Conservation (phyloP, 2,888 invertebrate genomes). For the Glyphotaelius pellucidus region DNA sequence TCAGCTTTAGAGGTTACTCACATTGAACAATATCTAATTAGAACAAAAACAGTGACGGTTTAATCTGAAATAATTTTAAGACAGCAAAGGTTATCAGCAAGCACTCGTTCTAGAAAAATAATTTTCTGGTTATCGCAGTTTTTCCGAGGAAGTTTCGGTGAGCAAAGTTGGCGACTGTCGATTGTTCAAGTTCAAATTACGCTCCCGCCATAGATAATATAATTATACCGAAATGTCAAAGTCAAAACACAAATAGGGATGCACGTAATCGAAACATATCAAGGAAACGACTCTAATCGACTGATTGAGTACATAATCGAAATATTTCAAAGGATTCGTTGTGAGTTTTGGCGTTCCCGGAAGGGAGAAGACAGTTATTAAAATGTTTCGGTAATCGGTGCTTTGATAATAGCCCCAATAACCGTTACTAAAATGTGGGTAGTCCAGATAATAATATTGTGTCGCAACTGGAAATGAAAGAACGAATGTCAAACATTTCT, state of each 20-base stretch:
- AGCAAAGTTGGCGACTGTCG: neutral
- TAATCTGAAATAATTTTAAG: neutral
- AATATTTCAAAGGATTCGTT: neutral
- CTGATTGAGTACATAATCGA: neutral
- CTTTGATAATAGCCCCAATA: neutral
- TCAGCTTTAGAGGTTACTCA: neutral
- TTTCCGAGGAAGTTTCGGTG: neutral
- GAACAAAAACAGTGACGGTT: neutral
- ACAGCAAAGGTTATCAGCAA: constrained; percentile 13
- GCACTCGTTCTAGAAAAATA: neutral
- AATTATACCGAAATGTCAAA: neutral
- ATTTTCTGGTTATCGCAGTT: neutral
- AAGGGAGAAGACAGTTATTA: neutral
- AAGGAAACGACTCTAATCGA: neutral
- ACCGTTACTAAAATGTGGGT: neutral
- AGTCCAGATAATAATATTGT: neutral
- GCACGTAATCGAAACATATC: neutral
- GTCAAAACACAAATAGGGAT: neutral
- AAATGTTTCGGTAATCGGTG: neutral
- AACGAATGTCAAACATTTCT: no score
- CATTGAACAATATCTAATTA: neutral
- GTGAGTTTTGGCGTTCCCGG: neutral
- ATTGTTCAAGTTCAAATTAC: neutral
- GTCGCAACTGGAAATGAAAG: neutral
- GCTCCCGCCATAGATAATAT: neutral